Evolutionary conservation across 1,140 invertebrate species (phyloP).

Genomic region (Pinna nobilis): DNA sequence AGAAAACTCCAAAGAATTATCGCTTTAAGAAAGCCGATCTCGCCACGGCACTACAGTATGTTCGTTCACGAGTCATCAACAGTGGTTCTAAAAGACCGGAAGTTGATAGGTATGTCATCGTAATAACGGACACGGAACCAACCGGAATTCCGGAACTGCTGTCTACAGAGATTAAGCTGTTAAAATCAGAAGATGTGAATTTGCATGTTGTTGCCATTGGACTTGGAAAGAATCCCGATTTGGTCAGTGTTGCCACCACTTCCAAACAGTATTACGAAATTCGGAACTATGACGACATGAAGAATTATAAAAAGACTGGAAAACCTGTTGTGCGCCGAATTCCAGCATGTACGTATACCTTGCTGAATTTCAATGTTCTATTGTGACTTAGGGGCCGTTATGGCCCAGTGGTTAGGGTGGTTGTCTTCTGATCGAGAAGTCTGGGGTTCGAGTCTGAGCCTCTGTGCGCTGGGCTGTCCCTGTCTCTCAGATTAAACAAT

Average conservation of each 20-base stretch:
- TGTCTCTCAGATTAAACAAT: no score
- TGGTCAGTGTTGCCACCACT: conserved; percentile 50
- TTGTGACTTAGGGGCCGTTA: no score
- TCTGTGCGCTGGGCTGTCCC: no score
- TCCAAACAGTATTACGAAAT: conserved; percentile 33
- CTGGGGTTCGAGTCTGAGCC: no score
- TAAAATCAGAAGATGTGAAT: conserved; percentile 15
- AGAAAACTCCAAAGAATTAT: conserved; percentile 31
- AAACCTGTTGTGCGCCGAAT: conserved; percentile 27
- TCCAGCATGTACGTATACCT: conserved; percentile 50
- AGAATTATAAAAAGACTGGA: conserved; percentile 32
- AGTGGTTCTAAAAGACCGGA: background rate
- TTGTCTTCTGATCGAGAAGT: no score
- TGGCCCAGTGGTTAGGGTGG: no score
- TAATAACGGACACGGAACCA: conserved; percentile 53
- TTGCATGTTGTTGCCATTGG: conserved; percentile 54
- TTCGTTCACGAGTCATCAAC: background rate
- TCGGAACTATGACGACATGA: conserved; percentile 22
- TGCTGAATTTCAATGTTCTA: no score
- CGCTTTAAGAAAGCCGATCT: conserved; percentile 28
- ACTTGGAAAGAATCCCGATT: conserved; percentile 33
- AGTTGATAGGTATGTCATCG: conserved; percentile 44
- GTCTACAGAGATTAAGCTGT: background rate
- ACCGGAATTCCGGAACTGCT: conserved; percentile 7
- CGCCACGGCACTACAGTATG: conserved; percentile 7